phyloP scores from a whole-genome alignment of 1,140 invertebrate genomes.

The Drosophila kikkawai region DNA sequence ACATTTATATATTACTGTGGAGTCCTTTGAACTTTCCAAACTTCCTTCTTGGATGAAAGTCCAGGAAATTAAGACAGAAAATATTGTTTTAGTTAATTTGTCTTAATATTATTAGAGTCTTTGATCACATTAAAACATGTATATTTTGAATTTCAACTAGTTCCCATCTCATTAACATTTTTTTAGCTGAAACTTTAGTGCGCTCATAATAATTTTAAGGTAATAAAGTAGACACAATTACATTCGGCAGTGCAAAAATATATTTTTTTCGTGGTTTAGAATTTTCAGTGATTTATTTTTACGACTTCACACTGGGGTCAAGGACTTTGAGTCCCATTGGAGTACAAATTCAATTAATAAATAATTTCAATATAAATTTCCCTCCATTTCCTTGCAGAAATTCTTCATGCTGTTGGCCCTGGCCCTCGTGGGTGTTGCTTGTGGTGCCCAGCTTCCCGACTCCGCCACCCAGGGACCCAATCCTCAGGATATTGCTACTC shows the following conservation, averaged over 20 bases:
- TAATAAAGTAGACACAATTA: background rate
- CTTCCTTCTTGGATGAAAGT: no score
- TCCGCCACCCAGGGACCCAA: conserved; percentile 84
- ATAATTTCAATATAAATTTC: background rate
- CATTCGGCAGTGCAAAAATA: background rate
- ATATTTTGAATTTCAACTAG: background rate
- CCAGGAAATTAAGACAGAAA: background rate
- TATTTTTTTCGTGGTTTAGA: background rate
- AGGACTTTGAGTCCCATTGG: background rate
- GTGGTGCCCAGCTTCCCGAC: conserved; percentile 70
- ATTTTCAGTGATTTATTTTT: no score
- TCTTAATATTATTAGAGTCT: background rate
- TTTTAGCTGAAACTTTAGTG: background rate
- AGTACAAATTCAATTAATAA: conserved; percentile 11
- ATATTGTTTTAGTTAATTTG: background rate
- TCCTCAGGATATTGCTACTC: conserved; percentile 83
- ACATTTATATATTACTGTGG: no score
- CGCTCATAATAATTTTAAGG: background rate
- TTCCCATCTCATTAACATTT: background rate
- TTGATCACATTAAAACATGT: background rate
- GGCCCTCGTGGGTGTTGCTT: conserved; percentile 71
- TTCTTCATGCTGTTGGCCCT: conserved; percentile 69
- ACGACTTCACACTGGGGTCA: background rate
- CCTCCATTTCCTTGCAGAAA: conserved; percentile 60
- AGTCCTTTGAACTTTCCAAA: background rate